Percentiles rank a stretch among this genome's conserved stretches.
Conservation (phyloP, 2,113 vertebrate genomes). For the Microcebus jonahi region DNA sequence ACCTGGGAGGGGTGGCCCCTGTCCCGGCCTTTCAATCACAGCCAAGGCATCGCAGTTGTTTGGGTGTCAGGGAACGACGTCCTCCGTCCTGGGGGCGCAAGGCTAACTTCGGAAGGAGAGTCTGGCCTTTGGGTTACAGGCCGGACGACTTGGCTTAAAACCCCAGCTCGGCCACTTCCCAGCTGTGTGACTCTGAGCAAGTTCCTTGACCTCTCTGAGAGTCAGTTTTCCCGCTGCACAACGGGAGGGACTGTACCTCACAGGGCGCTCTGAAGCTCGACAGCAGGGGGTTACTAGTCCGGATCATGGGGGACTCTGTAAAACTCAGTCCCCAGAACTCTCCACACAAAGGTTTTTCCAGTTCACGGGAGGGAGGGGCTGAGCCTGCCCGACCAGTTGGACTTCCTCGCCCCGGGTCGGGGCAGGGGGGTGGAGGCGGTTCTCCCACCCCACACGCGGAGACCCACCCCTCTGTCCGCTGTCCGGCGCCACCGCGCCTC, state of each 20-base stretch:
- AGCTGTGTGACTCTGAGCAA: background rate
- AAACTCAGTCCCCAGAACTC: background rate
- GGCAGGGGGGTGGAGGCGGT: background rate
- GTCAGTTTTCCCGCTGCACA: background rate
- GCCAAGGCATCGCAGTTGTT: no score
- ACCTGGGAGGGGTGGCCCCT: background rate
- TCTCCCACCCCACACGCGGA: background rate
- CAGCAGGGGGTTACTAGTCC: background rate
- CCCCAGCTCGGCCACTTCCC: background rate
- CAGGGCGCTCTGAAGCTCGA: background rate
- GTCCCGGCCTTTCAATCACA: background rate
- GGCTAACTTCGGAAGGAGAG: background rate
- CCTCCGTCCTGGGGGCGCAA: background rate
- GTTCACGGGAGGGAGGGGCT: background rate
- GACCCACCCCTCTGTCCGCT: background rate
- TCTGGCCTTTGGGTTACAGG: background rate
- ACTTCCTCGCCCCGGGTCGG: background rate
- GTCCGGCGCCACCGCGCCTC: background rate
- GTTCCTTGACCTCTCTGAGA: slow-evolving; percentile 7
- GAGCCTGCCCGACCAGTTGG: background rate
- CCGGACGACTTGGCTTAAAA: background rate
- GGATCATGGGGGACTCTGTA: background rate
- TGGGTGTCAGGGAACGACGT: background rate
- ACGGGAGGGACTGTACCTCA: background rate
- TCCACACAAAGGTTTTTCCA: background rate